Evolutionary conservation across 23 tunicate genomes (phyloP).

Genomic region (Styela clava): DNA sequence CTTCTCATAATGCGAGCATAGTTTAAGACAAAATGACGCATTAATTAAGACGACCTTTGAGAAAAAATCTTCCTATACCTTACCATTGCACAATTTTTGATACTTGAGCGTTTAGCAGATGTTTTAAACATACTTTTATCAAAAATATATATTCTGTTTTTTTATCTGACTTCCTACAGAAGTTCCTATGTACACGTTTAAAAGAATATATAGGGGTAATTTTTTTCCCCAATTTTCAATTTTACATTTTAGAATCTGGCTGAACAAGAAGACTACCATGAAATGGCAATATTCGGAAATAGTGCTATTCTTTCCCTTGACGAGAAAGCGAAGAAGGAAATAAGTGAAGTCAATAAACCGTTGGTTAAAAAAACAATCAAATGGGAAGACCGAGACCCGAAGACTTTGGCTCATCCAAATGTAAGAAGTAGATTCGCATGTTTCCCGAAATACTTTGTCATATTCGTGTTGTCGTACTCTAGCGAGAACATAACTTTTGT

Average conservation of each 20-base stretch:
- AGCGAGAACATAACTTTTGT: too few species aligned
- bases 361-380: background rate
- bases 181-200: too few species aligned
- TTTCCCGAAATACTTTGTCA: background rate
- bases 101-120: too few species aligned
- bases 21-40: too few species aligned
- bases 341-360: slow-evolving; percentile 35
- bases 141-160: too few species aligned
- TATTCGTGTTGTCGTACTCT: background rate
- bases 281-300: slow-evolving; percentile 87
- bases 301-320: slow-evolving; percentile 33
- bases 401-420: slow-evolving; percentile 21
- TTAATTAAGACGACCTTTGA: too few species aligned
- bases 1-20: too few species aligned
- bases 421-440: slow-evolving; percentile 13
- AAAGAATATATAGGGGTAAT: too few species aligned
- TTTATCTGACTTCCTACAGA: too few species aligned
- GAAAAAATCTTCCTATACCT: background rate
- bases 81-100: background rate
- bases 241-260: slow-evolving; percentile 30
- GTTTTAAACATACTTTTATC: too few species aligned
- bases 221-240: too few species aligned
- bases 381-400: slow-evolving; percentile 28
- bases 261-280: slow-evolving; percentile 74
- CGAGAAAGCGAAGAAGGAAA: slow-evolving; percentile 50